Base-by-base conservation (phyloP, 2,888 invertebrate genomes). In the Tribolium freemani region DNA sequence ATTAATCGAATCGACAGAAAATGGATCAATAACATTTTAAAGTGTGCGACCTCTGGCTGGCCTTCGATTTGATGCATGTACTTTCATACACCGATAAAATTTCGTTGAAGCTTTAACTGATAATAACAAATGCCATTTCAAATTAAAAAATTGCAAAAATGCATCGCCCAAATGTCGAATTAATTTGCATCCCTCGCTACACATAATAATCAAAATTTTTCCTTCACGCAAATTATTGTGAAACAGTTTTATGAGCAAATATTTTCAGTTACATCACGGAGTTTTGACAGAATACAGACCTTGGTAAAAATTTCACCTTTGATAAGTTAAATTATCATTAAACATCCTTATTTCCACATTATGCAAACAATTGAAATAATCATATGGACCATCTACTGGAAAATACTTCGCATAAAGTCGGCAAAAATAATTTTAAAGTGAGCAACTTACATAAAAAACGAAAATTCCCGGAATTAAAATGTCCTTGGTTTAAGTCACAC, bases 401-500 rank as follows among this genome's bases (percentile, higher is more conserved):
- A 38, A 38, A 38, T 16, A 51, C 4, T 51, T 16, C 16, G 51
- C 51, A 51, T 8, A 48, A 60, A 60, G 46, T 5, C 4, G 60
- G 26, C 46, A 61, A 11, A 64, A n/a, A 38, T 38, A 6, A 38
- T n/a, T 38, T 38, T 8, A 3, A n/a, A 38, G 2, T 26, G 26
- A 26, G 5, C n/a, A 38, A 38, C 8, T 38, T 38, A 38, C 38
- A 38, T 30, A 53, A 64, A 63, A 61, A 50, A 20, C 38, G n/a
- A n/a, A 46, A 46, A 26, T 67, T 67, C 48, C 46, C 20, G 31
- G 56, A 67, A 67, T 46, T 51, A 26, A 2, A 31, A 58, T 31
- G 58, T 50, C 68, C 68, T 69, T 69, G 68, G 26, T 50, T 58
- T 6, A 11, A 57, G 48, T 69, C 68, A 30, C 68, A 51, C 58